phyloP scores from a whole-genome alignment of 2,113 vertebrate genomes.

The Egretta garzetta region DNA sequence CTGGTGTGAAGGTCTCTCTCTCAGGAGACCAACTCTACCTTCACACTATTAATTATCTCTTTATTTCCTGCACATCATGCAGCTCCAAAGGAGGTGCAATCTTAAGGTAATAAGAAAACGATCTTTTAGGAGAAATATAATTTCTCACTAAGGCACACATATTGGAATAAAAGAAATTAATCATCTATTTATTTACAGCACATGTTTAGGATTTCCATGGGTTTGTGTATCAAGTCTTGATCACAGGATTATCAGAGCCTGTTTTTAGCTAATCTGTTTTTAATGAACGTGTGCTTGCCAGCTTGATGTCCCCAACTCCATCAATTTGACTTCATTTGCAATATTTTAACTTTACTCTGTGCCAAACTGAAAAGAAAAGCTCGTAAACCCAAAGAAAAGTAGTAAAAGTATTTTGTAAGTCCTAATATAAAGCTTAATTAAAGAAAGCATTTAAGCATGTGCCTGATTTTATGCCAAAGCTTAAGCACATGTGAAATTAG shows the following conservation, averaged over 20 bases:
- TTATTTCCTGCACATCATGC: not conserved
- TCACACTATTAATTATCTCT: constrained; percentile 29
- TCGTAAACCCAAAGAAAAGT: not conserved
- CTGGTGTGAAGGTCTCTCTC: not conserved
- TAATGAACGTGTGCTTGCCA: constrained; percentile 52
- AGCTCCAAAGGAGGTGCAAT: constrained; percentile 15
- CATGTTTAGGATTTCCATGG: constrained; percentile 38
- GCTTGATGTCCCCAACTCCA: not conserved
- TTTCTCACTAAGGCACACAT: not conserved
- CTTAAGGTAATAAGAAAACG: not conserved
- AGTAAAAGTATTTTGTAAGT: constrained; percentile 20
- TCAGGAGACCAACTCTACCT: not conserved
- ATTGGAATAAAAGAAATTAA: constrained; percentile 49
- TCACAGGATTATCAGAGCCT: constrained; percentile 57
- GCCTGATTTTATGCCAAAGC: constrained; percentile 32
- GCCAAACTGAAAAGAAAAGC: not conserved
- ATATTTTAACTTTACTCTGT: not conserved
- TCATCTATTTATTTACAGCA: constrained; percentile 56
- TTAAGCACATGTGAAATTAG: constrained; percentile 56
- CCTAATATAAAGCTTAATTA: constrained; percentile 44
- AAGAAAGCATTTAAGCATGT: constrained; percentile 40
- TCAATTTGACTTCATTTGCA: constrained; percentile 14
- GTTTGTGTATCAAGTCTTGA: constrained; percentile 56
- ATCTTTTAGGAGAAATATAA: constrained; percentile 9
- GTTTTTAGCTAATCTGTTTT: constrained; percentile 63